These are phyloP conservation scores for Etheostoma nigrum DNA, from an alignment of 2,797 vertebrate species.

Conservation along the genomic window DNA sequence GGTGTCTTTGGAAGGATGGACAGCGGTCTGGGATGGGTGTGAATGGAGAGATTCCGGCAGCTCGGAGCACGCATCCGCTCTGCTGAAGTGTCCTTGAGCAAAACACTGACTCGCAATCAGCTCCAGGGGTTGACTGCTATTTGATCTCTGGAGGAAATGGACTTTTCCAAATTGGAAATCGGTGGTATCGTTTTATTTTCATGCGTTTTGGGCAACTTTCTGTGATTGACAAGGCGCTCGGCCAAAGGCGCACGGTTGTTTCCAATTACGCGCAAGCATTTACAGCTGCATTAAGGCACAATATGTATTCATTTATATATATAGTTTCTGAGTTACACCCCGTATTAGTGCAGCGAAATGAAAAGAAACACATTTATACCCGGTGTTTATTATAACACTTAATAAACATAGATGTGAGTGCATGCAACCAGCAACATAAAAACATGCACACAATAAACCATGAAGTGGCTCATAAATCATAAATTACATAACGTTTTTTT, in stretches of 20 bases:
- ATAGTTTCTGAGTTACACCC: neutral
- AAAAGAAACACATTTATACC: constrained; percentile 15
- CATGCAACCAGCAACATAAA: neutral
- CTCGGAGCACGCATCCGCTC: neutral
- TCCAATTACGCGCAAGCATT: constrained; percentile 21
- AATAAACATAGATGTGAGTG: neutral
- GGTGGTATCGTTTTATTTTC: no score
- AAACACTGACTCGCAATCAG: neutral
- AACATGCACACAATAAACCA: neutral
- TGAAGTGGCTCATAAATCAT: neutral
- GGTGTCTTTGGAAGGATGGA: neutral
- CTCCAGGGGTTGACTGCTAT: constrained; percentile 9
- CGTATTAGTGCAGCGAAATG: neutral
- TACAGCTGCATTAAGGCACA: neutral
- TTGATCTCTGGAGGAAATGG: neutral
- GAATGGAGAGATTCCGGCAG: neutral
- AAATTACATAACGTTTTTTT: neutral
- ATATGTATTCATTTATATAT: neutral
- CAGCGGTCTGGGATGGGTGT: neutral
- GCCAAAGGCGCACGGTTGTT: neutral
- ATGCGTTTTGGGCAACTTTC: neutral
- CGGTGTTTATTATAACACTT: constrained; percentile 27
- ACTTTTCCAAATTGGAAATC: neutral
- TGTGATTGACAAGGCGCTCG: neutral
- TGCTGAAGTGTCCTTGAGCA: constrained; percentile 38